A percentile compares a stretch with the other conserved stretches of the same genome.
These are phyloP conservation scores for Stratiomys singularior DNA, from an alignment of 2,888 invertebrate species.

Conservation along the genomic window DNA sequence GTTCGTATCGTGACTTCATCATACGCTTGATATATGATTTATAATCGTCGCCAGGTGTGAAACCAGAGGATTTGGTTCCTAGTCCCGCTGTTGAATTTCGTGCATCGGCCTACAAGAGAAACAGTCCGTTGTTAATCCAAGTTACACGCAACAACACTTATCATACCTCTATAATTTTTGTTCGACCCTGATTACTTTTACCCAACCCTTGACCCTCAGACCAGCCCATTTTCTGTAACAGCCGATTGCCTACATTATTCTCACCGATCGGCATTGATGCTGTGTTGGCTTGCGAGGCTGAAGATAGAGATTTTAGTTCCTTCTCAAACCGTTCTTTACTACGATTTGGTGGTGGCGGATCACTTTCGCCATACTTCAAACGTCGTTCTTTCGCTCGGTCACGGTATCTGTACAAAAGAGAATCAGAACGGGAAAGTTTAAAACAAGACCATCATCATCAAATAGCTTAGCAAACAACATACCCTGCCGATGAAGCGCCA, in stretches of 20 bases:
- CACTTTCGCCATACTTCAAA: slow-evolving; percentile 91
- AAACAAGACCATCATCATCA: neutral
- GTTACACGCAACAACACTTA: neutral
- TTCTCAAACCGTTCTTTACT: slow-evolving; percentile 79
- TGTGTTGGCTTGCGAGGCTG: slow-evolving; percentile 61
- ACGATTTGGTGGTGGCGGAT: slow-evolving; percentile 78
- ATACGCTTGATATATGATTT: slow-evolving; percentile 66
- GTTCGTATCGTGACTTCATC: slow-evolving; percentile 66
- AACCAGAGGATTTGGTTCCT: slow-evolving; percentile 73
- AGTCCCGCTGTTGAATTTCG: slow-evolving; percentile 83
- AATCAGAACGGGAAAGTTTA: neutral
- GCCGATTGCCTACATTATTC: slow-evolving; percentile 93
- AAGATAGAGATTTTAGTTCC: slow-evolving; percentile 64
- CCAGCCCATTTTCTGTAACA: slow-evolving; percentile 99
- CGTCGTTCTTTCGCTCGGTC: slow-evolving; percentile 97
- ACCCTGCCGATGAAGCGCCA: slow-evolving; percentile 45
- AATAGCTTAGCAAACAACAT: neutral
- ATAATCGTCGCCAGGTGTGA: slow-evolving; percentile 64
- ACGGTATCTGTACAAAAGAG: slow-evolving; percentile 71
- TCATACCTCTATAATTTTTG: slow-evolving; percentile 87
- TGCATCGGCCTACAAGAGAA: slow-evolving; percentile 58
- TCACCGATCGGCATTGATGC: slow-evolving; percentile 72
- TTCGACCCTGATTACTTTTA: slow-evolving; percentile 90
- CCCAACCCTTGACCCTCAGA: slow-evolving; percentile 96
- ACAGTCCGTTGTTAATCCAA: neutral